Conservation (phyloP, 2,113 vertebrate genomes). For the Procapra przewalskii region DNA sequence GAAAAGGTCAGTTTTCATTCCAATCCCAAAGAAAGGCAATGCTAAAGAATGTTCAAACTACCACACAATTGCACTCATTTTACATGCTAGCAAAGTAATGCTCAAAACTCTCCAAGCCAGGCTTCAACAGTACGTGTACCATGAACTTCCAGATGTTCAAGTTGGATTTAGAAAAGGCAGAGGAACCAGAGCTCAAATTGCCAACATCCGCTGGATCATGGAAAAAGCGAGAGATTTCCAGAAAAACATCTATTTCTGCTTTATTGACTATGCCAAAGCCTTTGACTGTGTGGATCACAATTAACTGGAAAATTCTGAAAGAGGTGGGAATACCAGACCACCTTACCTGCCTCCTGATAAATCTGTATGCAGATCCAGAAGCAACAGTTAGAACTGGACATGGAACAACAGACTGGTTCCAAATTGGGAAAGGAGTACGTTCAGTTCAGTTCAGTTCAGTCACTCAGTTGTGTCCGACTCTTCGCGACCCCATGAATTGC, state of each 20-base stretch:
- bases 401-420: not conserved
- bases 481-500: too few species aligned
- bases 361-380: not conserved
- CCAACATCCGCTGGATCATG: accelerated
- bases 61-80: not conserved
- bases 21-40: not conserved
- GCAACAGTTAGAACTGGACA: not conserved
- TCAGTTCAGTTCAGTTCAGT: too few species aligned
- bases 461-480: too few species aligned
- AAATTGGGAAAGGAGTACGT: not conserved
- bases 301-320: not conserved
- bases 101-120: not conserved
- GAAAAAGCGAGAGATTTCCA: not conserved
- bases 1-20: not conserved
- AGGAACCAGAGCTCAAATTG: not conserved
- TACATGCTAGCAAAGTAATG: not conserved
- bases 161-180: not conserved
- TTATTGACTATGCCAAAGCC: not conserved
- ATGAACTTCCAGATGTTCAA: not conserved
- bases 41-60: not conserved
- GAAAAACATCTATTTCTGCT: not conserved
- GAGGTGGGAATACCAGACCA: not conserved
- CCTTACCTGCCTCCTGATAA: not conserved
- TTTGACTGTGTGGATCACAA: not conserved
- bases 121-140: not conserved